Base-by-base conservation (phyloP, 1,140 invertebrate genomes). In the Bombus superbus region DNA sequence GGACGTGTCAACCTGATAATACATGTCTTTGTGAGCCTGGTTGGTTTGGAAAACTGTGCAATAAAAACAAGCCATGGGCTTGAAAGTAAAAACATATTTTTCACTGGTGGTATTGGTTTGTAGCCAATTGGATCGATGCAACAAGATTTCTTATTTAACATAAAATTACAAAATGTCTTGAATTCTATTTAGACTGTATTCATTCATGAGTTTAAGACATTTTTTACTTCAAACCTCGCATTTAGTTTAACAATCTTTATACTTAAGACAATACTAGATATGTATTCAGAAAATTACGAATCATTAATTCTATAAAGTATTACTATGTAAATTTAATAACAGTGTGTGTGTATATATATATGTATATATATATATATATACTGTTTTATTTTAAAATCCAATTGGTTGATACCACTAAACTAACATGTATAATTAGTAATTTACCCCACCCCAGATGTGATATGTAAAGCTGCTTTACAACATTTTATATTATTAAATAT, bases 41-140 rank as follows among this genome's bases (percentile, higher is more conserved):
- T 81, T 97, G 97, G 97, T 96, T 96, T 88, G 97, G 97, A 80
- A 96, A 96, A 91, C 95, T 96, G 87, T 98, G 97, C 93, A 96
- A 97, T 92, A 96, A 96, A 90, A 96, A 96, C 93, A 96, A 96
- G 88, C 94, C 93, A 8, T 95, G 94, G 95, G 95, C 94, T 94
- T 95, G 81, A 92, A 38, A 35, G 22, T 74, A 81, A 44, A 73
- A 40, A 47, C 25, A 73, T 83, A 78, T 25, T 68, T 83, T 71
- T 44, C 40, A 38, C 9, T 11, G 62, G 82, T 87, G 82, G 82
- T 87, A 87, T 84, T 74, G 3, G 2, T 42, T 25, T 66, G 38
- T 66, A 66, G 74, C 62, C 75, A 84, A 79, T 87, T 84, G 86
- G 86, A 87, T 79, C 62, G 28, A 72, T 25, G 13, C 28, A 6